A percentile compares a stretch with the other conserved stretches of the same genome.
phyloP scores from a whole-genome alignment of 2,113 vertebrate species.

The Okapia johnstoni region DNA sequence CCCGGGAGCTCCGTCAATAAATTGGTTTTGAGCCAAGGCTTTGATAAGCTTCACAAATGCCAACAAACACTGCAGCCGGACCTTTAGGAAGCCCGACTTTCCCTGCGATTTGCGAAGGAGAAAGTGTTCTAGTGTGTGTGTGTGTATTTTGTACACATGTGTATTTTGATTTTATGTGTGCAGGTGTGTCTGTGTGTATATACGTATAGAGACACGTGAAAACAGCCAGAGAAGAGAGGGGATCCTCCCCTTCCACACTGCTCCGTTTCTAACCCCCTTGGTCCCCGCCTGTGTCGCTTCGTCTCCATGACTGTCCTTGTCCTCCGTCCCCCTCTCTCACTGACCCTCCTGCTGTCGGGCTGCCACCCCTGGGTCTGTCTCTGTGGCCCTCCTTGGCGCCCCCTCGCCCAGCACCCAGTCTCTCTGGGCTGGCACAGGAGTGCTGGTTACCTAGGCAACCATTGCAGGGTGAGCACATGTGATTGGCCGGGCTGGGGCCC shows the following conservation, averaged over 20 bases:
- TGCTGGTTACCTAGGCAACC: constrained; percentile 72
- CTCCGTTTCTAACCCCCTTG: accelerated
- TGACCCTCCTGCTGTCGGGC: background rate
- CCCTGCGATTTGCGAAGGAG: background rate
- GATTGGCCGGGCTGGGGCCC: constrained; percentile 55
- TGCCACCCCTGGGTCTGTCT: background rate
- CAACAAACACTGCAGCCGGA: background rate
- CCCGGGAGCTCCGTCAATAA: background rate
- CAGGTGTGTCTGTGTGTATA: background rate
- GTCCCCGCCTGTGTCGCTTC: background rate
- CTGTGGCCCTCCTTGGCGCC: background rate
- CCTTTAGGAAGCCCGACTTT: background rate
- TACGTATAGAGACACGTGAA: background rate
- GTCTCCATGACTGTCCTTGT: background rate
- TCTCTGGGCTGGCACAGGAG: constrained; percentile 49
- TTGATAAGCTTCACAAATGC: background rate
- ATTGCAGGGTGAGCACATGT: background rate
- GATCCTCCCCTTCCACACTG: background rate
- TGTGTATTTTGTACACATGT: too few relatives aligned
- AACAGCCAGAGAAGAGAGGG: background rate
- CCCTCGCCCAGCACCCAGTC: constrained; percentile 17
- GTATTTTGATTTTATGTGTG: background rate
- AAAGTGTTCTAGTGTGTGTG: background rate
- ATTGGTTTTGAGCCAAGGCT: background rate
- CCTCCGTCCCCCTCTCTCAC: background rate